These are phyloP conservation scores for fruit fly (Drosophila melanogaster) DNA, from an alignment of 1,140 invertebrate species.

Conservation along the genomic window DNA sequence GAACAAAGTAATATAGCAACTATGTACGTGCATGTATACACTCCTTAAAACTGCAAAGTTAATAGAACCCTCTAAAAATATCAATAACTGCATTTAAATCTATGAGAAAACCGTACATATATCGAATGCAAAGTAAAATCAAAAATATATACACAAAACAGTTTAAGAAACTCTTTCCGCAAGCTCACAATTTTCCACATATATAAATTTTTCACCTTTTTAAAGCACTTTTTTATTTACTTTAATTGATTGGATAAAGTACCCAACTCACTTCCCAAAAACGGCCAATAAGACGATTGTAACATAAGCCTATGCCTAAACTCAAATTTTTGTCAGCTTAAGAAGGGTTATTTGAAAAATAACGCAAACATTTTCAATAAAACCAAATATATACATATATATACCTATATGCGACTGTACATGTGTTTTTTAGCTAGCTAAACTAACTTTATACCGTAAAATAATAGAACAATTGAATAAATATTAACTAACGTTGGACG, in stretches of 20 bases:
- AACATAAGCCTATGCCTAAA: conserved; percentile 51
- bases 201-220: conserved; percentile 3
- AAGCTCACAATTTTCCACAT: background rate
- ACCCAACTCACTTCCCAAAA: conserved; percentile 37
- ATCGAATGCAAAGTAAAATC: conserved; percentile 49
- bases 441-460: conserved; percentile 74
- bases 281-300: conserved; percentile 50
- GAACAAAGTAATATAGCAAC: conserved; percentile 31
- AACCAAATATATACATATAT: conserved; percentile 35
- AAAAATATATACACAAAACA: conserved; percentile 28
- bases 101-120: conserved; percentile 16
- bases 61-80: conserved; percentile 52
- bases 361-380: conserved; percentile 65
- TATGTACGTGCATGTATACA: conserved; percentile 27
- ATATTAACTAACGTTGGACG: conserved; percentile 36
- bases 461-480: conserved; percentile 67
- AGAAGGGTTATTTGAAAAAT: conserved; percentile 68
- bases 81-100: conserved; percentile 73
- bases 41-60: conserved; percentile 28
- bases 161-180: conserved; percentile 7
- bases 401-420: conserved; percentile 63
- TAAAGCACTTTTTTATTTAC: conserved; percentile 16
- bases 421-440: conserved; percentile 77
- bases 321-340: conserved; percentile 46
- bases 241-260: conserved; percentile 7